Evolutionary conservation across 2,797 vertebrate genomes (phyloP).

Genomic region (Spinibarbus caldwelli): DNA sequence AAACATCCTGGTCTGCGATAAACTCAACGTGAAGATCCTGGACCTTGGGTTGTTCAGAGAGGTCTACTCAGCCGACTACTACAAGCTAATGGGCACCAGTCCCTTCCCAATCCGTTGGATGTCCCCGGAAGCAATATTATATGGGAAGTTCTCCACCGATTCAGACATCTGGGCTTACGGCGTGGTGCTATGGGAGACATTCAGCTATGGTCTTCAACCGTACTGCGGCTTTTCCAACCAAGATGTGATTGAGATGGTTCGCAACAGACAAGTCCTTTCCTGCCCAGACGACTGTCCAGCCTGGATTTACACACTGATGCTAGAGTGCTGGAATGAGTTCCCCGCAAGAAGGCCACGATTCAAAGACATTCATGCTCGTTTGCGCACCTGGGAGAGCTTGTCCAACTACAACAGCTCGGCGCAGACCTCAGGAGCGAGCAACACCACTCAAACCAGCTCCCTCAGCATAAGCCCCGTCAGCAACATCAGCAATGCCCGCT

Average conservation of each 20-base stretch:
- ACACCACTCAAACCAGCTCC: slow-evolving; percentile 95
- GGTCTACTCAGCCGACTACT: slow-evolving; percentile 96
- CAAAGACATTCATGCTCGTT: slow-evolving; percentile 92
- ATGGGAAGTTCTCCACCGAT: slow-evolving; percentile 93
- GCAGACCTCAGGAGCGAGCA: slow-evolving; percentile 92
- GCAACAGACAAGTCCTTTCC: slow-evolving; percentile 86
- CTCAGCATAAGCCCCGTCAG: slow-evolving; percentile 96
- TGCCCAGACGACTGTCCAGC: slow-evolving; percentile 94
- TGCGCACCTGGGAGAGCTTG: slow-evolving; percentile 92
- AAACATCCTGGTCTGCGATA: slow-evolving; percentile 93
- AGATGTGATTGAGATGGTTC: slow-evolving; percentile 97
- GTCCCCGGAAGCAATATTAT: slow-evolving; percentile 93
- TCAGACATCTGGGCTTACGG: slow-evolving; percentile 97
- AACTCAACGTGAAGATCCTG: slow-evolving; percentile 91
- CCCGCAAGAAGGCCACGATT: slow-evolving; percentile 91
- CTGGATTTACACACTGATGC: slow-evolving; percentile 93
- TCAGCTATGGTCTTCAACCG: slow-evolving; percentile 95
- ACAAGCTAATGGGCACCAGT: slow-evolving; percentile 86
- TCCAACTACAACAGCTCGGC: slow-evolving; percentile 92
- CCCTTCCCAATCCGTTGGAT: slow-evolving; percentile 96
- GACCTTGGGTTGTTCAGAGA: slow-evolving; percentile 94
- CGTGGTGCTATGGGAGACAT: slow-evolving; percentile 95
- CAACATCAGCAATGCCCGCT: slow-evolving; percentile 88
- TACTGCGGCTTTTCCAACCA: slow-evolving; percentile 97
- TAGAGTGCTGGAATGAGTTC: slow-evolving; percentile 96